Conservation (phyloP, 2,113 vertebrate genomes). For the Atrichornis clamosus region DNA sequence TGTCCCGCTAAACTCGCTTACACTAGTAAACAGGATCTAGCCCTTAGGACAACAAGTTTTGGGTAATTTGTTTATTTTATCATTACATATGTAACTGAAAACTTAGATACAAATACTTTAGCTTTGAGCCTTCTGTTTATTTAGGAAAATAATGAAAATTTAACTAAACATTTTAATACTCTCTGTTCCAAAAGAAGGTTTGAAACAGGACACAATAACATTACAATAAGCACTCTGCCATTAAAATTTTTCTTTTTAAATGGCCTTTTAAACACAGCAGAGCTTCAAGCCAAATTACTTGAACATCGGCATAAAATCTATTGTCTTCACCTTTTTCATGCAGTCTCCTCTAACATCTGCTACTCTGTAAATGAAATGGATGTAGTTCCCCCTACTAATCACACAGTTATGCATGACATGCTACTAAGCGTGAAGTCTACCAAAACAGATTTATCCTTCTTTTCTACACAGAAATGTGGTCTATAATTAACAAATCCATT, state of each 20-base stretch:
- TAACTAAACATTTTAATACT: not conserved
- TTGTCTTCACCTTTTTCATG: not conserved
- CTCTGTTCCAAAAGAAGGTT: not conserved
- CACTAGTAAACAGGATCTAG: not conserved
- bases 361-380: not conserved
- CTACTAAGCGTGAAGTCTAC: not conserved
- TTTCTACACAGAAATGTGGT: not conserved
- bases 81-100: not conserved
- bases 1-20: not conserved
- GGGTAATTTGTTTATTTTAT: not conserved
- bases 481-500: not conserved
- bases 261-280: not conserved
- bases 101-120: not conserved
- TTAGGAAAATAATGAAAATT: not conserved
- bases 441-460: not conserved
- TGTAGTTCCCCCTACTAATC: not conserved
- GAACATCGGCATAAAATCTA: not conserved
- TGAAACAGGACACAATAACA: not conserved
- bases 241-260: not conserved
- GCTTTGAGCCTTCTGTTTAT: not conserved
- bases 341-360: not conserved
- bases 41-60: not conserved
- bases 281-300: not conserved
- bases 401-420: not conserved
- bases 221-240: not conserved